Evolutionary conservation across 1,140 invertebrate species (phyloP).

Genomic region (Halyomorpha halys): DNA sequence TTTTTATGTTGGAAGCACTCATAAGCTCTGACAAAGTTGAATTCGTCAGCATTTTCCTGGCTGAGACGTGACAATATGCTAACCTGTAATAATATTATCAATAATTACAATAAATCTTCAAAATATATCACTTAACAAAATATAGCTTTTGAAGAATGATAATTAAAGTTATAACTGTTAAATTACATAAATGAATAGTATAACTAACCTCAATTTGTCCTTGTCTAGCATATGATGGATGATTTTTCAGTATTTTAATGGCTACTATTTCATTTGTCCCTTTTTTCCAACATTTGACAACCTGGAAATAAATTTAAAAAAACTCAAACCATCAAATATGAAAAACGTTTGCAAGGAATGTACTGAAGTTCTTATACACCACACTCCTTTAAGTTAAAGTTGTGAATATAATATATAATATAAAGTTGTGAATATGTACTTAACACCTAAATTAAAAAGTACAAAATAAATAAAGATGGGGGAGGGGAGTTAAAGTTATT

Average conservation of each 20-base stretch:
- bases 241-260: constrained; percentile 99
- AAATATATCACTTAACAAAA: not conserved
- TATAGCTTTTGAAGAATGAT: not conserved
- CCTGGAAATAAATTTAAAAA: constrained; percentile 44
- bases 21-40: constrained; percentile 98
- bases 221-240: constrained; percentile 98
- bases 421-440: too few species aligned
- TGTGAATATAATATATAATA: too few species aligned
- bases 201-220: constrained; percentile 91
- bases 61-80: constrained; percentile 93
- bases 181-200: not conserved
- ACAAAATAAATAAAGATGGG: too few species aligned
- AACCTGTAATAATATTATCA: constrained; percentile 45
- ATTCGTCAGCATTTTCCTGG: constrained; percentile 99
- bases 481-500: too few species aligned
- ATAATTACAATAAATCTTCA: constrained; percentile 7
- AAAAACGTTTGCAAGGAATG: not conserved
- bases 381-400: too few species aligned
- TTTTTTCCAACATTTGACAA: constrained; percentile 99
- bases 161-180: not conserved
- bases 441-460: too few species aligned
- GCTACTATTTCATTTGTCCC: constrained; percentile 99
- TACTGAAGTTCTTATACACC: not conserved
- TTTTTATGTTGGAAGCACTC: constrained; percentile 99
- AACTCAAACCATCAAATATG: constrained; percentile 3